Base-by-base conservation (phyloP, 92 coral and sea anemone species). In the Zoanthus sociatus region DNA sequence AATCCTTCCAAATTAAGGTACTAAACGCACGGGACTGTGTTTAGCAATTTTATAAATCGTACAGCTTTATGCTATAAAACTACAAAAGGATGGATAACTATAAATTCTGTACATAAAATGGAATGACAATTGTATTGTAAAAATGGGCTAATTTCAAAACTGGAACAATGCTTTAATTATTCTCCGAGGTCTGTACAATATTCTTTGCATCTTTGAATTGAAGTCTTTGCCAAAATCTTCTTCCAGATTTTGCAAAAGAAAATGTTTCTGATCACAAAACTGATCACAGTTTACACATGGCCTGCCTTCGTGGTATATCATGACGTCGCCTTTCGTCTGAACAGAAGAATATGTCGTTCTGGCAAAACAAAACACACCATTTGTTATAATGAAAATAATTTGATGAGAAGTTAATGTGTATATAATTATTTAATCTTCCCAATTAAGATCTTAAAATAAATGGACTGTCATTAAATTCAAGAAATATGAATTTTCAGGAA, bases 311-410 rank as follows among this genome's bases (percentile, higher is more conserved):
- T 16, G 26, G 42, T 17, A 48, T 26, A 63, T 77, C 64, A 77
- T 14, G 67, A 53, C 26, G 67, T 53, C 30, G 4, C 16, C 1
- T 55, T 55, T 7, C 82, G 82, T 51, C 82, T 77, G 68, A 77
- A 77, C 66, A 77, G 67, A 30, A 77, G 82, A 77, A 77, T 54
- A n/a, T 77, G 82, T 12, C 82, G 82, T 13, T 77, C 82, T 77
- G 45, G 45, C 69, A 69, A 12, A 44, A 26, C 9, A 66, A 69
- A 69, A 11, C 17, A 50, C 12, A 50, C 54, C 0, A 7, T 1
- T 50, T 2, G 2, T 50, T 7, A 7, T 2, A 47, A 7, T 3
- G 54, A 50, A 3, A 50, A 7, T 50, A 50, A 7, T 7, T 50
- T 50, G 12, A 50, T 50, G 54, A 50, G 54, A 50, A 50, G 54